Evolutionary conservation across 2,113 vertebrate species (phyloP).

Genomic region (Lathamus discolor): DNA sequence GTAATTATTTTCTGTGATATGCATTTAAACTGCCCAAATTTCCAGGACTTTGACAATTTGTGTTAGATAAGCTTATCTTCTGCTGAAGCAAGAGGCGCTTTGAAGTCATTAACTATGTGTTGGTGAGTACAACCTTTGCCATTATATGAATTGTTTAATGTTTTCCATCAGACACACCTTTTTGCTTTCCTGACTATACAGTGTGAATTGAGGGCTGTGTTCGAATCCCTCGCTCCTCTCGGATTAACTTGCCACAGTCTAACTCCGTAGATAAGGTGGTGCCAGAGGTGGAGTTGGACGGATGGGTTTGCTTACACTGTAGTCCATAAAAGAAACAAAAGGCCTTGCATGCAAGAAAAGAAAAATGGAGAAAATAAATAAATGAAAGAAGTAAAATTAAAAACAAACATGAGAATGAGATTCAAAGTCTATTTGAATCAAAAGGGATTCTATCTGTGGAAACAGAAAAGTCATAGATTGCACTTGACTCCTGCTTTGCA

Average conservation of each 20-base stretch:
- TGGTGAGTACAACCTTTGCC: neutral
- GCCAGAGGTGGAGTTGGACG: slow-evolving; percentile 88
- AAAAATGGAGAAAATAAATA: slow-evolving; percentile 61
- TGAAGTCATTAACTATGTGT: neutral
- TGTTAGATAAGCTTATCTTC: neutral
- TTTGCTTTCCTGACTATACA: slow-evolving; percentile 76
- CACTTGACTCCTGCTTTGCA: neutral
- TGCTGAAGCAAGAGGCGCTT: neutral
- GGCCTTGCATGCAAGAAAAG: slow-evolving; percentile 85
- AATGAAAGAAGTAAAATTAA: slow-evolving; percentile 27
- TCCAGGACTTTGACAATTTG: neutral
- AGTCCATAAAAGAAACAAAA: slow-evolving; percentile 96
- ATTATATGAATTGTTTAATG: neutral
- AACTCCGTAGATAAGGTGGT: slow-evolving; percentile 92
- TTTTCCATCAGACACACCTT: slow-evolving; percentile 66
- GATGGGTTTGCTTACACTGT: slow-evolving; percentile 87
- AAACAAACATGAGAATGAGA: slow-evolving; percentile 46
- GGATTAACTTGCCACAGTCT: slow-evolving; percentile 92
- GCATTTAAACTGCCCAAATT: neutral
- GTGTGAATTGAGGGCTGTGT: slow-evolving; percentile 76
- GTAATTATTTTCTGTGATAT: neutral
- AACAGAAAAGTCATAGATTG: slow-evolving; percentile 26
- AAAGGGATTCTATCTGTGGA: neutral
- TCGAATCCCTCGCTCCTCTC: slow-evolving; percentile 81
- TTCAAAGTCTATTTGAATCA: slow-evolving; percentile 20